phyloP scores from a whole-genome alignment of 2,113 vertebrate genomes.

The Telmatochromis sp. region DNA sequence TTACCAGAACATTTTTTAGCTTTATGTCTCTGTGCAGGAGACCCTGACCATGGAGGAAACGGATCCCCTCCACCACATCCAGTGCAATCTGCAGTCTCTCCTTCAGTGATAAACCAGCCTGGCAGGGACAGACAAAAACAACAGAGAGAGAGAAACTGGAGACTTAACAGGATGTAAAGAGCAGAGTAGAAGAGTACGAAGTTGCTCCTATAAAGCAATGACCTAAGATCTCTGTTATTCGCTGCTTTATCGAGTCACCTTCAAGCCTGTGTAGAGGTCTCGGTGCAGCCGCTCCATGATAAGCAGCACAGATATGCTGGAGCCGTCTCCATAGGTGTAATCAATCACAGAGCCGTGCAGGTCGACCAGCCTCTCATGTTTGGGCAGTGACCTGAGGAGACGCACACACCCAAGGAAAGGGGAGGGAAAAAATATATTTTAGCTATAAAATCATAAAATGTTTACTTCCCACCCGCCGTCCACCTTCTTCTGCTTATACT shows the following conservation, averaged over 20 bases:
- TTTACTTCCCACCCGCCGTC: background rate
- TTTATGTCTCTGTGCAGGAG: constrained; percentile 96
- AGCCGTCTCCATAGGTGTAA: constrained; percentile 85
- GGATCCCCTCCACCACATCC: constrained; percentile 95
- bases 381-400: constrained; percentile 81
- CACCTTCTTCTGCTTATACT: background rate
- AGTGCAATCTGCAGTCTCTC: constrained; percentile 87
- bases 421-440: background rate
- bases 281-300: constrained; percentile 95
- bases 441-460: background rate
- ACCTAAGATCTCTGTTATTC: background rate
- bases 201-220: background rate
- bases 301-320: constrained; percentile 90
- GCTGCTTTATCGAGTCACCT: constrained; percentile 66
- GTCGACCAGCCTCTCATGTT: constrained; percentile 88
- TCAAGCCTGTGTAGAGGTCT: constrained; percentile 92
- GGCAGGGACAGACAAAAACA: background rate
- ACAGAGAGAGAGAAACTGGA: background rate
- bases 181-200: background rate
- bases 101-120: constrained; percentile 83
- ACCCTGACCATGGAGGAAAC: constrained; percentile 93
- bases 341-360: constrained; percentile 97
- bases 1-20: constrained; percentile 96
- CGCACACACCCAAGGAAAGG: background rate
- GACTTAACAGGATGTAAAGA: background rate